Conservation (phyloP, 2,888 invertebrate species). For the Scaptomyza parva region DNA sequence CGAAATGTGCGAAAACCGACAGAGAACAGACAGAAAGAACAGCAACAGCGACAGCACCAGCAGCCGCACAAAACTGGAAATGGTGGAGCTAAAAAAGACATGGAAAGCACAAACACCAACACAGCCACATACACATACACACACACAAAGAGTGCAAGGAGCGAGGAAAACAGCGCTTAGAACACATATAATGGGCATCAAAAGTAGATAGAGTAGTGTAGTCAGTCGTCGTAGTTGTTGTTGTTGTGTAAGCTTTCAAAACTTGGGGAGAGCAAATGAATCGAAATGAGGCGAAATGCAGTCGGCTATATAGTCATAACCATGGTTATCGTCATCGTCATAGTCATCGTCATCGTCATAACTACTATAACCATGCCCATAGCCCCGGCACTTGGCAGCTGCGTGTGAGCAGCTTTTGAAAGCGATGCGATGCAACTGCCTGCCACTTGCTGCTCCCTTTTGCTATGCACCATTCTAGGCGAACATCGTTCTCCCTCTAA, state of each 20-base stretch:
- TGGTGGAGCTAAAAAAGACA: slow-evolving; percentile 62
- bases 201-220: neutral
- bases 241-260: slow-evolving; percentile 3
- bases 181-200: slow-evolving; percentile 16
- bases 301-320: slow-evolving; percentile 37
- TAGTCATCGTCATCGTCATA: slow-evolving; percentile 37
- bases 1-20: slow-evolving; percentile 75
- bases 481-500: slow-evolving; percentile 4
- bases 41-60: slow-evolving; percentile 10
- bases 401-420: slow-evolving; percentile 28
- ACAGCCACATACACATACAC: slow-evolving; percentile 22
- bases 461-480: slow-evolving; percentile 18
- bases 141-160: slow-evolving; percentile 32
- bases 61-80: slow-evolving; percentile 65
- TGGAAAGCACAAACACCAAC: slow-evolving; percentile 38
- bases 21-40: slow-evolving; percentile 23
- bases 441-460: slow-evolving; percentile 35
- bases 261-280: slow-evolving; percentile 48
- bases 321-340: slow-evolving; percentile 23
- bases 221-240: neutral
- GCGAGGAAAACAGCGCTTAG: slow-evolving; percentile 30
- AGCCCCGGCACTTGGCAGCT: slow-evolving; percentile 62
- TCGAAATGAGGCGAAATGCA: slow-evolving; percentile 65
- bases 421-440: slow-evolving; percentile 23
- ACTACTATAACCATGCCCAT: slow-evolving; percentile 44